These are phyloP conservation scores for Spheniscus mendiculus DNA, from an alignment of 2,113 vertebrate species.

Conservation along the genomic window DNA sequence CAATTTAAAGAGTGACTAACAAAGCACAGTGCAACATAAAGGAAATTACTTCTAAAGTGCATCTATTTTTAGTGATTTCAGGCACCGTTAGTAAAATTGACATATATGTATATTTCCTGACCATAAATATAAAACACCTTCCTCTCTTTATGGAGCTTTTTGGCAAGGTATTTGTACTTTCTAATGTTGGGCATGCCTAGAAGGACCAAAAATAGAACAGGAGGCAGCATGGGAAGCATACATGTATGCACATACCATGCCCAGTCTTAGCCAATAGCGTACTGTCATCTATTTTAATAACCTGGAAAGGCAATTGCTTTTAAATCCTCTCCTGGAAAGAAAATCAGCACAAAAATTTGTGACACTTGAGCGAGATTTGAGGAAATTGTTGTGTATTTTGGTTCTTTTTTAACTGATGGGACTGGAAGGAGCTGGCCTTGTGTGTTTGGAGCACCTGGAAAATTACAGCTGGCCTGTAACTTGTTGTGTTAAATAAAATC, in stretches of 20 bases:
- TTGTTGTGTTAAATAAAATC: neutral
- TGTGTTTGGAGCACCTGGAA: conserved; percentile 3
- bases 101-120: neutral
- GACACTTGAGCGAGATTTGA: neutral
- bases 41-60: neutral
- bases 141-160: neutral
- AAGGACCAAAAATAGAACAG: conserved; percentile 4
- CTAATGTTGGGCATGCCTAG: neutral
- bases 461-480: neutral
- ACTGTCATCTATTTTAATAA: neutral
- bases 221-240: neutral
- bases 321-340: conserved; percentile 29
- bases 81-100: neutral
- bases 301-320: conserved; percentile 14
- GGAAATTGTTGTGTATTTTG: neutral
- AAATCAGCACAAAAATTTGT: neutral
- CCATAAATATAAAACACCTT: neutral
- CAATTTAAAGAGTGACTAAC: neutral
- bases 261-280: neutral
- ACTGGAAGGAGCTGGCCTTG: neutral
- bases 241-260: neutral
- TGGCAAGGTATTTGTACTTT: conserved; percentile 4
- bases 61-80: neutral
- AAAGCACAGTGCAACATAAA: neutral
- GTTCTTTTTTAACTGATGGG: neutral